Conservation (phyloP, 2,113 vertebrate genomes). For the Castor canadensis region DNA sequence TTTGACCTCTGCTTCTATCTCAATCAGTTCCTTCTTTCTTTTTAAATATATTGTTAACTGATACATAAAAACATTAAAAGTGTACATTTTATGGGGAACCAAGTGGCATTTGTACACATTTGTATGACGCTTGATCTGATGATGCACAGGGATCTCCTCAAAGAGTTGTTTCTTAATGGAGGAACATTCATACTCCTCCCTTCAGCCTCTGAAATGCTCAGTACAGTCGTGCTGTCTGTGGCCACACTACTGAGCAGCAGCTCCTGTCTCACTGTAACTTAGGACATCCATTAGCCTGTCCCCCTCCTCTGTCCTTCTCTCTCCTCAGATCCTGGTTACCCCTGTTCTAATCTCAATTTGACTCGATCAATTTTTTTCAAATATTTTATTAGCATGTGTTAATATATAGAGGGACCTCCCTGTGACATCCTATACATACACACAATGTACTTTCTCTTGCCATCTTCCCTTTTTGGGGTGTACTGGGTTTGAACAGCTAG, state of each 20-base stretch:
- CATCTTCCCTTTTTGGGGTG: too few relatives aligned
- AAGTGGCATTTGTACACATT: neutral
- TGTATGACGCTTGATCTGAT: neutral
- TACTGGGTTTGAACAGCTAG: too few relatives aligned
- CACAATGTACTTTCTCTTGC: too few relatives aligned
- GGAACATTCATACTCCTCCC: neutral
- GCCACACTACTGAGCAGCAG: neutral
- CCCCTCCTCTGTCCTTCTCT: too few relatives aligned
- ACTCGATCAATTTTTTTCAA: too few relatives aligned
- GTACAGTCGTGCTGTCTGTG: neutral
- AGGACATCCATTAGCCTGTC: rapidly evolving
- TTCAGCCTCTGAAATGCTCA: neutral
- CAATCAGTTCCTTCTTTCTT: neutral
- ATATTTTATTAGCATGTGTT: too few relatives aligned
- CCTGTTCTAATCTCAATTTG: neutral
- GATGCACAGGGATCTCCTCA: neutral
- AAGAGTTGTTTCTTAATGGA: neutral
- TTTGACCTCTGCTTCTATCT: neutral
- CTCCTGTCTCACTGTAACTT: neutral
- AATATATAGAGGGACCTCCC: too few relatives aligned
- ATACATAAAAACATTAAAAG: neutral
- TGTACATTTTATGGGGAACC: neutral
- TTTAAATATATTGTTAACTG: neutral
- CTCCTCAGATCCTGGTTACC: neutral
- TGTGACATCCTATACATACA: too few relatives aligned